Evolutionary conservation across 1,140 invertebrate species (phyloP).

Genomic region (Tyrophagus putrescentiae): DNA sequence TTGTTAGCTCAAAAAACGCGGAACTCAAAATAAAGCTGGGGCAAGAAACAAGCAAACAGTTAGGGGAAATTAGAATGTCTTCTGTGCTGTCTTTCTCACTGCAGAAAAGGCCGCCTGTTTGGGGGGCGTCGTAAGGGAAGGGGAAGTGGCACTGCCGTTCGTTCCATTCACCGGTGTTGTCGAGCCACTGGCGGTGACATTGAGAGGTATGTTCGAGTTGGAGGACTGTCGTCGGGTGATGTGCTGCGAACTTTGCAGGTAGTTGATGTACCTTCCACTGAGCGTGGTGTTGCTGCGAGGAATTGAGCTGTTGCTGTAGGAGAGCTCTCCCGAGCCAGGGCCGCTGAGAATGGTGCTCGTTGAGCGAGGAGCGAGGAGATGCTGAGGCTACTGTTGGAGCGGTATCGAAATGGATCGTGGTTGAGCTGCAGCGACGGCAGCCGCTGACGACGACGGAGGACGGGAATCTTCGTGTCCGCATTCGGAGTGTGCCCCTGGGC

Average conservation of each 20-base stretch:
- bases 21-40: too few relatives aligned
- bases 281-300: background rate
- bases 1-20: too few relatives aligned
- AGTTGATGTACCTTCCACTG: conserved; percentile 20
- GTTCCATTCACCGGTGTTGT: too few relatives aligned
- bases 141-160: too few relatives aligned
- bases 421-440: background rate
- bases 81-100: too few relatives aligned
- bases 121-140: too few relatives aligned
- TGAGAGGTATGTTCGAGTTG: background rate
- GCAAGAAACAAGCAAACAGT: too few relatives aligned
- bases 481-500: background rate
- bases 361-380: background rate
- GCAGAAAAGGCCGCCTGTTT: too few relatives aligned
- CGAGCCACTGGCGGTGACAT: too few relatives aligned
- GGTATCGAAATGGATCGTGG: background rate
- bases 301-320: background rate
- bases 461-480: background rate
- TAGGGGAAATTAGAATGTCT: too few relatives aligned
- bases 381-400: background rate
- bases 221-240: conserved; percentile 4
- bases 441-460: background rate
- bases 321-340: background rate
- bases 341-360: background rate
- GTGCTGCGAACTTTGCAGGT: conserved; percentile 24